Conservation (phyloP, 92 coral and sea anemone genomes). For the Blastomussa wellsi region DNA sequence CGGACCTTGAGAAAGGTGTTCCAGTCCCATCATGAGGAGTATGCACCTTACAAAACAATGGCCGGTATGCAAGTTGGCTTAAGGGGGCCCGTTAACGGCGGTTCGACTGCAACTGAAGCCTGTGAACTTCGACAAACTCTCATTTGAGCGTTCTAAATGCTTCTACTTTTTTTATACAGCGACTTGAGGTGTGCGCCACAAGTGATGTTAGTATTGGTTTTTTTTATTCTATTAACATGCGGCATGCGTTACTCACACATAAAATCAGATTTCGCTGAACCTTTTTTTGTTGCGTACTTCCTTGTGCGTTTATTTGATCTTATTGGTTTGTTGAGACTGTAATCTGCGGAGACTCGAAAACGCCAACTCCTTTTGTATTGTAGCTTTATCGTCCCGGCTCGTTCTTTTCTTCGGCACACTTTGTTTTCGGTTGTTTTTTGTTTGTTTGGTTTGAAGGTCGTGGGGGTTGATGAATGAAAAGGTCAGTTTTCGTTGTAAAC, state of each 20-base stretch:
- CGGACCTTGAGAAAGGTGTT: not conserved
- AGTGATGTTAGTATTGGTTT: slow-evolving; percentile 35
- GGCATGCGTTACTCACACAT: slow-evolving; percentile 20
- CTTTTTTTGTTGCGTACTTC: slow-evolving; percentile 1
- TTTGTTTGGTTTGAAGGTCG: not conserved
- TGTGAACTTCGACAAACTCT: not conserved
- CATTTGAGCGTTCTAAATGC: not conserved
- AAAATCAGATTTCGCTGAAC: not conserved
- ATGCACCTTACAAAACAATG: not conserved
- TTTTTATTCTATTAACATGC: not conserved
- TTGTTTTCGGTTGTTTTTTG: not conserved
- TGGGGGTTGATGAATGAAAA: not conserved
- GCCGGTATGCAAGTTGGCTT: not conserved
- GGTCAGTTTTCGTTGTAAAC: not conserved
- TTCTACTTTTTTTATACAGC: slow-evolving; percentile 11
- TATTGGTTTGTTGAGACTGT: not conserved
- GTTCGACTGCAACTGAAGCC: not conserved
- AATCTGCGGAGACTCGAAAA: not conserved
- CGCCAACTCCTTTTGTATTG: not conserved
- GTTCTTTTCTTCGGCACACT: not conserved
- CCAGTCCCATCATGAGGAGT: not conserved
- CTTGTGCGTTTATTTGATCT: not conserved
- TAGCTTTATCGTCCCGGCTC: not conserved
- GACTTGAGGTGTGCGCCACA: not conserved
- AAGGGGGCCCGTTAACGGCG: not conserved